Evolutionary conservation across 64 coral and sea anemone species (phyloP).

Genomic region (Hydrozoanthus tunicans): DNA sequence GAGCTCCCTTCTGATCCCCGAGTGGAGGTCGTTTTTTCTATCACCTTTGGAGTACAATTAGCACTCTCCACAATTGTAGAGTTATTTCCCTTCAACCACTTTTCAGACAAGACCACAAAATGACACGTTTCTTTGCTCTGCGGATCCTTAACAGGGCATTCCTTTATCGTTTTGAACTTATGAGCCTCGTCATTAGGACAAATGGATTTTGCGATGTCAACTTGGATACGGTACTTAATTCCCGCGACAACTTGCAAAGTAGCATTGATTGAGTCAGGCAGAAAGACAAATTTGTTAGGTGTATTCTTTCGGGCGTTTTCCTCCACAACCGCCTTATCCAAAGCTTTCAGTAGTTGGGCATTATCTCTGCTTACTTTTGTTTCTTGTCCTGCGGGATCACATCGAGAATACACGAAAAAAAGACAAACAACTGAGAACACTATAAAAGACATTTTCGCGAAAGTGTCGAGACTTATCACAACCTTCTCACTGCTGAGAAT

Average conservation of each 20-base stretch:
- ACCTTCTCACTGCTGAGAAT: slow-evolving; percentile 2
- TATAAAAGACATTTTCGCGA: slow-evolving; percentile 13
- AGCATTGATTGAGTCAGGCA: slow-evolving; percentile 16
- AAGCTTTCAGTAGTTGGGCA: slow-evolving; percentile 21
- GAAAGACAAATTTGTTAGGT: slow-evolving; percentile 35
- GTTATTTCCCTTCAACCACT: slow-evolving; percentile 23
- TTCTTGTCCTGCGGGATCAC: neutral
- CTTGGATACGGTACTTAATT: neutral
- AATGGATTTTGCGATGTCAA: slow-evolving; percentile 26
- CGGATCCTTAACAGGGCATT: neutral
- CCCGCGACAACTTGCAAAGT: slow-evolving; percentile 42
- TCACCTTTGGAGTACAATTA: slow-evolving; percentile 3
- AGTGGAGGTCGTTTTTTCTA: neutral
- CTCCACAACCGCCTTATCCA: slow-evolving; percentile 23
- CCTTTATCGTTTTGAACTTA: neutral
- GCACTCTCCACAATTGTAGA: slow-evolving; percentile 15
- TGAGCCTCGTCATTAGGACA: slow-evolving; percentile 32
- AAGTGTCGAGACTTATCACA: neutral
- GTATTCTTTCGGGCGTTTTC: slow-evolving; percentile 5
- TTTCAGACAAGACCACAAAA: slow-evolving; percentile 26
- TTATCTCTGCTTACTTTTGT: slow-evolving; percentile 22
- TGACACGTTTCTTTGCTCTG: neutral
- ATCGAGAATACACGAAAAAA: neutral
- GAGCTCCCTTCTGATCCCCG: neutral
- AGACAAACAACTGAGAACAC: neutral